Evolutionary conservation across 53 echinoderm and acorn worm genomes (phyloP), one percentile per base, ranked within the genome.

Genomic region (Stichopus horrens): DNA sequence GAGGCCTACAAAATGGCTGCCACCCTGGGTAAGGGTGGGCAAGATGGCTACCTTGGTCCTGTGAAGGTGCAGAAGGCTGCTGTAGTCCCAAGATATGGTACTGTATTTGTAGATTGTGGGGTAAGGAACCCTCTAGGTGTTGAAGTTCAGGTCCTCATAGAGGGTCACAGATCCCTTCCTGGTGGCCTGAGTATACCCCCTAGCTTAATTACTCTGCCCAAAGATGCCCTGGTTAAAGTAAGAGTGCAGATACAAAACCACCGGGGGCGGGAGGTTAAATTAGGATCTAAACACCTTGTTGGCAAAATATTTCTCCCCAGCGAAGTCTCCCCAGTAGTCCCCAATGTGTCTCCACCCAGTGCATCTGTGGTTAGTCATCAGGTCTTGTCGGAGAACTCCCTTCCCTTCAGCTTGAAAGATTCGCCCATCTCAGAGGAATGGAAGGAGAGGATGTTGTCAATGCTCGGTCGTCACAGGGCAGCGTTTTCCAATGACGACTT

Each of bases 401-500:
- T n/a, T n/a, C n/a, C n/a, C 7, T 77, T 77, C 73, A 76, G 68
- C 37, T 79, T 93, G 18, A 60, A 89, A 4, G 88, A 86, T 5
- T 90, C 93, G 1, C 93, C 93, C 7, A 67, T 93, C 21, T 54
- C 90, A 6, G 52, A 63, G 9, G 86, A 86, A 56, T 23, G 54
- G 75, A 68, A 11, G 52, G 86, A 88, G 19, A 76, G 89, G 81
- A n/a, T 88, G 9, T 6, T 54, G 7, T 5, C 21, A 9, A 16
- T 63, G 55, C 57, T 93, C 5, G 1, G 75, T 5, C 51, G 21
- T 8, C 78, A 86, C 23, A 10, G 54, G 7, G 21, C 76, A 67
- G 86, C 86, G 5, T 93, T 93, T 54, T 83, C 89, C 16, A 81
- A 16, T 5, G 22, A 86, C 74, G 91, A 93, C 86, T 66, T 93